phyloP scores from a whole-genome alignment of 2,797 vertebrate genomes.

The Leuciscus waleckii region DNA sequence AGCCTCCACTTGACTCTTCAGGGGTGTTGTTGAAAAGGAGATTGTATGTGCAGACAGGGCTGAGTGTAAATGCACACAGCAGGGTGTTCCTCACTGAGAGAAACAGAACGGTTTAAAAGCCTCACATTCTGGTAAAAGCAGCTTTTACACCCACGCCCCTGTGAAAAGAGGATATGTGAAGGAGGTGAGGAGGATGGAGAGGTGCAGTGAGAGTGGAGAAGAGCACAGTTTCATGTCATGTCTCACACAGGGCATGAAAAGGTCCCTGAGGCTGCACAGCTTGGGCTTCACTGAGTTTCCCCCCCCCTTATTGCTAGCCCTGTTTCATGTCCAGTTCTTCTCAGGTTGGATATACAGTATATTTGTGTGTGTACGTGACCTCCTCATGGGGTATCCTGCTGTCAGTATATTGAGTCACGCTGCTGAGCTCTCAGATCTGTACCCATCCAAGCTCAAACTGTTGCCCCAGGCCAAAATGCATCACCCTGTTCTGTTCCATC shows the following conservation, averaged over 20 bases:
- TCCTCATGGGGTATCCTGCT: slow-evolving; percentile 54
- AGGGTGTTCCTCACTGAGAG: slow-evolving; percentile 43
- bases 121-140: slow-evolving; percentile 48
- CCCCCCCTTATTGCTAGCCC: neutral
- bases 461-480: slow-evolving; percentile 20
- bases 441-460: slow-evolving; percentile 13
- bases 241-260: slow-evolving; percentile 23
- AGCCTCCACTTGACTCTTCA: slow-evolving; percentile 46
- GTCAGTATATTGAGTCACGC: slow-evolving; percentile 56
- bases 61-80: slow-evolving; percentile 47
- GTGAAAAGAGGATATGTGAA: slow-evolving; percentile 29
- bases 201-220: slow-evolving; percentile 19
- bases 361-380: slow-evolving; percentile 26
- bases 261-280: slow-evolving; percentile 18
- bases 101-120: slow-evolving; percentile 55
- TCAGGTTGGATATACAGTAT: slow-evolving; percentile 7
- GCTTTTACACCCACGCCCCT: slow-evolving; percentile 46
- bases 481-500: slow-evolving; percentile 12
- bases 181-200: slow-evolving; percentile 34
- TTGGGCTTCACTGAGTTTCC: neutral
- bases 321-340: neutral
- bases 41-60: slow-evolving; percentile 36
- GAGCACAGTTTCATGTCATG: slow-evolving; percentile 18
- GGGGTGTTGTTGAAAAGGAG: slow-evolving; percentile 39
- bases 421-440: slow-evolving; percentile 37